Evolutionary conservation across 2,113 vertebrate genomes (phyloP).

Genomic region (Chelonoidis abingdonii): DNA sequence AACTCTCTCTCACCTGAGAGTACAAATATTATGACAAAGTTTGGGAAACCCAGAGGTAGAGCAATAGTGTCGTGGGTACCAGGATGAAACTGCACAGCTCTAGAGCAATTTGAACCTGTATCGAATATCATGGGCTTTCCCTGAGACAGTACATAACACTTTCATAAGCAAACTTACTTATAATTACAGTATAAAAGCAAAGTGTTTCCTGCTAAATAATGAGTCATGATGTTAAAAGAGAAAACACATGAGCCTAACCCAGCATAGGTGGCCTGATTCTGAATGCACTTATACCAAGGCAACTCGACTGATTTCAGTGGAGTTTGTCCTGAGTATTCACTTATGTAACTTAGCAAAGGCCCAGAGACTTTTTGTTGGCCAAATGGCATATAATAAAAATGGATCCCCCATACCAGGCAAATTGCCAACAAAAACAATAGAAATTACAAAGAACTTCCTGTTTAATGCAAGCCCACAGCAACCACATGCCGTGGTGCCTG

Average conservation of each 20-base stretch:
- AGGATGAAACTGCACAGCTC: not conserved
- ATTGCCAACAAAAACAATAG: not conserved
- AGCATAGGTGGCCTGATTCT: not conserved
- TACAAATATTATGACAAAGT: rapidly evolving
- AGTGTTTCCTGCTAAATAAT: not conserved
- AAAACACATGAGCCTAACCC: not conserved
- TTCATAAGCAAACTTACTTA: not conserved
- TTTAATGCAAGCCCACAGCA: not conserved
- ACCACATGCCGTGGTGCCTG: rapidly evolving
- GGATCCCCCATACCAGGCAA: not conserved
- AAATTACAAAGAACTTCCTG: not conserved
- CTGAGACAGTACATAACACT: not conserved
- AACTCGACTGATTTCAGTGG: not conserved
- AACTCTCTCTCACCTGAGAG: not conserved
- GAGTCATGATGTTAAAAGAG: not conserved
- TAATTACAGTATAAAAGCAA: not conserved
- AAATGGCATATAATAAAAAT: not conserved
- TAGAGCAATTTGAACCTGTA: not conserved
- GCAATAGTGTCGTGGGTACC: not conserved
- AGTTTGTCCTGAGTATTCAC: not conserved
- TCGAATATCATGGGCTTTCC: not conserved
- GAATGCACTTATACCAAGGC: not conserved
- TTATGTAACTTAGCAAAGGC: not conserved
- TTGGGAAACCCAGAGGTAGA: rapidly evolving
- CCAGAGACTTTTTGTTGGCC: not conserved